phyloP scores from a whole-genome alignment of 2,113 vertebrate genomes.

The Cephalopterus ornatus region DNA sequence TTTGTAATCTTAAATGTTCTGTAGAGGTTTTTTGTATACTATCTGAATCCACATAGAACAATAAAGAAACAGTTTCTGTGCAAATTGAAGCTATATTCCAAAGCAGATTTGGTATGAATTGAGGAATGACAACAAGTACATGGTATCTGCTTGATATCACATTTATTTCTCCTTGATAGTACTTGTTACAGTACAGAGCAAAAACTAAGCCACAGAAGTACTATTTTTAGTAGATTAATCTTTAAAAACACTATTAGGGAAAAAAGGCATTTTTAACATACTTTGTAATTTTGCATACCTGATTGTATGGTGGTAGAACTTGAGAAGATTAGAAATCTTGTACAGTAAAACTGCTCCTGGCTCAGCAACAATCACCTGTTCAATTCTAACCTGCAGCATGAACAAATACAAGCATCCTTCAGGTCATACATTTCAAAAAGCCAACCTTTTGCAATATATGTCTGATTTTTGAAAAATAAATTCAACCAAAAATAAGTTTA shows the following conservation, averaged over 20 bases:
- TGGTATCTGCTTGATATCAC: background rate
- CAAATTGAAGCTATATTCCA: background rate
- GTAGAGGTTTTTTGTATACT: background rate
- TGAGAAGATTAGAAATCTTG: constrained; percentile 97
- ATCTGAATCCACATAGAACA: background rate
- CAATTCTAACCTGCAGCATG: constrained; percentile 88
- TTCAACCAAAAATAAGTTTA: background rate
- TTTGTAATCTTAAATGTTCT: background rate
- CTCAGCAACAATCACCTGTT: constrained; percentile 95
- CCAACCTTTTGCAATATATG: background rate
- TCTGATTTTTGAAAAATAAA: background rate
- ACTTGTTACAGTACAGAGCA: background rate
- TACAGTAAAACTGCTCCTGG: constrained; percentile 95
- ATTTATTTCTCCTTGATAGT: background rate
- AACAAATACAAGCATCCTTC: background rate
- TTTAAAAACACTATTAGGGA: background rate
- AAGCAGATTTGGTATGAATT: background rate
- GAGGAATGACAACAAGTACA: background rate
- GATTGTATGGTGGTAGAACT: constrained; percentile 98
- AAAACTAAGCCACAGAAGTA: background rate
- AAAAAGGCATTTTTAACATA: background rate
- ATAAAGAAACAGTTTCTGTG: background rate
- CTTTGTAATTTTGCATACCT: constrained; percentile 75
- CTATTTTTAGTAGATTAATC: background rate
- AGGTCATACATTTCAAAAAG: background rate